A percentile compares a stretch with the other conserved stretches of the same genome.
These are phyloP conservation scores for Notolabrus celidotus DNA, from an alignment of 2,797 vertebrate genomes.

Conservation along the genomic window DNA sequence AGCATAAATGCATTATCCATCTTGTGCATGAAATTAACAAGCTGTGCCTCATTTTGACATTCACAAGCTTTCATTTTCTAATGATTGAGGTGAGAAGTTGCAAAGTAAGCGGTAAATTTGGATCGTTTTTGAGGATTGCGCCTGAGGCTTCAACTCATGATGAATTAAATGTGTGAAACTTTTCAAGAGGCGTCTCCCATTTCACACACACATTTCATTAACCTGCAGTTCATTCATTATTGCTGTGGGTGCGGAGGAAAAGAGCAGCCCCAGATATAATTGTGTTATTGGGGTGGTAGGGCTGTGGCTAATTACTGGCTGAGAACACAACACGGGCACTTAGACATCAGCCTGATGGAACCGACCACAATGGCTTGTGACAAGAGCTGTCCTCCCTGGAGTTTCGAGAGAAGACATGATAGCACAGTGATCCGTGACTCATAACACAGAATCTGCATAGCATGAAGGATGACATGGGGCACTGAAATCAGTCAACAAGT, in stretches of 20 bases:
- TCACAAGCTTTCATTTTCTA: slow-evolving; percentile 62
- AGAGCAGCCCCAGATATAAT: slow-evolving; percentile 75
- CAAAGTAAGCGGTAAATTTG: slow-evolving; percentile 52
- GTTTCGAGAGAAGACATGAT: slow-evolving; percentile 68
- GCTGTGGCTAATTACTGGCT: slow-evolving; percentile 81
- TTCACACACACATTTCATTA: slow-evolving; percentile 79
- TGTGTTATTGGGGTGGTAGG: slow-evolving; percentile 75
- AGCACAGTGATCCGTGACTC: slow-evolving; percentile 66
- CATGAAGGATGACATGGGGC: slow-evolving; percentile 60
- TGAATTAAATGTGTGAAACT: slow-evolving; percentile 70
- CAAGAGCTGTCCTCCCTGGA: slow-evolving; percentile 72
- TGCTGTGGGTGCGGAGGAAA: slow-evolving; percentile 68
- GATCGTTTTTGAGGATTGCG: slow-evolving; percentile 43
- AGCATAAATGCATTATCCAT: slow-evolving; percentile 54
- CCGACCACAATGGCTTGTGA: slow-evolving; percentile 74
- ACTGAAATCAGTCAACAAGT: slow-evolving; percentile 64
- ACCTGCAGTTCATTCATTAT: slow-evolving; percentile 81
- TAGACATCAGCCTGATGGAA: slow-evolving; percentile 78
- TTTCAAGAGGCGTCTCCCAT: slow-evolving; percentile 65
- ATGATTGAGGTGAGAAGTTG: slow-evolving; percentile 62
- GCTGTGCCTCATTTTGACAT: slow-evolving; percentile 57
- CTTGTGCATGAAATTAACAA: slow-evolving; percentile 65
- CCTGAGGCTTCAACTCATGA: slow-evolving; percentile 63
- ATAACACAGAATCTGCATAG: slow-evolving; percentile 61
- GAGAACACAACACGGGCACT: slow-evolving; percentile 71